Conservation (phyloP, 2,113 vertebrate species). For the Dermatemys mawii region DNA sequence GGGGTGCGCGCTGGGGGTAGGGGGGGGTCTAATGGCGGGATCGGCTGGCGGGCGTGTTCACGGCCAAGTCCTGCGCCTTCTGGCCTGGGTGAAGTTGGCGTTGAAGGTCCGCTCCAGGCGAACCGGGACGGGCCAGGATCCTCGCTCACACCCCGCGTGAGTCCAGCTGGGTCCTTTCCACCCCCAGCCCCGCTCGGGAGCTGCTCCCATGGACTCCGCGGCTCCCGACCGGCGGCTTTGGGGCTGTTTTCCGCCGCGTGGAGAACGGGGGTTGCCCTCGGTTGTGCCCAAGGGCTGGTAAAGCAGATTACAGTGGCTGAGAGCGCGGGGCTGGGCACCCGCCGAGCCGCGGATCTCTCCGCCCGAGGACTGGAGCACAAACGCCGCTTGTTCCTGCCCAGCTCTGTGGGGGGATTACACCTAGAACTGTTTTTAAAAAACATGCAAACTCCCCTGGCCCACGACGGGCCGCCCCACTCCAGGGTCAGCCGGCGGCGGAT, state of each 20-base stretch:
- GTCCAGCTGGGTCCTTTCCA: fast-evolving
- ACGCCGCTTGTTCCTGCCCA: slow-evolving; percentile 31
- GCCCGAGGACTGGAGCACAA: slow-evolving; percentile 22
- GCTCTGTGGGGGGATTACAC: not conserved
- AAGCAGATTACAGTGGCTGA: slow-evolving; percentile 20
- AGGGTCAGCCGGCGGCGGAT: not conserved
- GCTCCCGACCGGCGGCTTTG: too few species aligned
- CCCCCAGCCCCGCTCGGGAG: too few species aligned
- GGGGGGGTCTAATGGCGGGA: not conserved
- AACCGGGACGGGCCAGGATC: not conserved
- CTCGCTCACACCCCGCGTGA: fast-evolving
- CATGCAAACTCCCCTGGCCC: not conserved
- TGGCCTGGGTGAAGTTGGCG: not conserved
- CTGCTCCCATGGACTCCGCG: too few species aligned
- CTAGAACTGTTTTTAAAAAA: slow-evolving; percentile 22
- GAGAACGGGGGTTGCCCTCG: too few species aligned
- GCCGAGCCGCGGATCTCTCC: too few species aligned
- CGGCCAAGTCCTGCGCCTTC: fast-evolving
- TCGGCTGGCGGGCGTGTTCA: not conserved
- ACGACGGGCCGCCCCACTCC: not conserved
- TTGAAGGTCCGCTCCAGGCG: not conserved
- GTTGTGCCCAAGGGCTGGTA: too few species aligned
- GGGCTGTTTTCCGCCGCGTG: not conserved
- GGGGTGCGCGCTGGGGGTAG: not conserved
- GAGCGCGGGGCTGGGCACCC: not conserved